Percentiles rank a stretch among this genome's conserved stretches.
Evolutionary conservation across 2,888 invertebrate species (phyloP).

Genomic region (Cephus pulcher): DNA sequence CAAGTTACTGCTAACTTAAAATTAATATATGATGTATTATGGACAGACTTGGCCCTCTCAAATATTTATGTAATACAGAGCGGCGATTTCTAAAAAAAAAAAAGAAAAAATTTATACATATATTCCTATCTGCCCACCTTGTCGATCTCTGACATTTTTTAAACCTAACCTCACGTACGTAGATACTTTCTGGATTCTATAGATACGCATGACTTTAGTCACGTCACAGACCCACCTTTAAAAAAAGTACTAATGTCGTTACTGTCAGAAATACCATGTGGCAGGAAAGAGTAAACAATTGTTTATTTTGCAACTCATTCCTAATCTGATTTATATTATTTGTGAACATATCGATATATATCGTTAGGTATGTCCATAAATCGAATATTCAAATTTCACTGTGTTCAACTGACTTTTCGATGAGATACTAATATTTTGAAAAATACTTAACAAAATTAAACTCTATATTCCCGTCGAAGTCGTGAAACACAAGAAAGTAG

Average conservation of each 20-base stretch:
- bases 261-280: background rate
- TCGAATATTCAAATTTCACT: background rate
- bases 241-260: background rate
- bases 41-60: background rate
- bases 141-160: background rate
- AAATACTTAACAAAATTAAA: background rate
- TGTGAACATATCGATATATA: background rate
- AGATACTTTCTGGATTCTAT: background rate
- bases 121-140: background rate
- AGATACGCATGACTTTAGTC: background rate
- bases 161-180: background rate
- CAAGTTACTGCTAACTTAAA: background rate
- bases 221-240: background rate
- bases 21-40: background rate
- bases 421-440: background rate
- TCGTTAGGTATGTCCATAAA: background rate
- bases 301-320: background rate
- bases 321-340: background rate
- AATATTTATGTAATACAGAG: background rate
- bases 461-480: background rate
- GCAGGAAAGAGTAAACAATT: background rate
- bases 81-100: background rate
- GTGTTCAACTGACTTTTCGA: background rate
- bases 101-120: too few relatives aligned
- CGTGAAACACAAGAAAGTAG: constrained; percentile 28